Percentiles rank a stretch among this genome's conserved stretches.
These are phyloP conservation scores for Temnothorax nylanderi DNA, from an alignment of 1,140 invertebrate species.

Conservation along the genomic window DNA sequence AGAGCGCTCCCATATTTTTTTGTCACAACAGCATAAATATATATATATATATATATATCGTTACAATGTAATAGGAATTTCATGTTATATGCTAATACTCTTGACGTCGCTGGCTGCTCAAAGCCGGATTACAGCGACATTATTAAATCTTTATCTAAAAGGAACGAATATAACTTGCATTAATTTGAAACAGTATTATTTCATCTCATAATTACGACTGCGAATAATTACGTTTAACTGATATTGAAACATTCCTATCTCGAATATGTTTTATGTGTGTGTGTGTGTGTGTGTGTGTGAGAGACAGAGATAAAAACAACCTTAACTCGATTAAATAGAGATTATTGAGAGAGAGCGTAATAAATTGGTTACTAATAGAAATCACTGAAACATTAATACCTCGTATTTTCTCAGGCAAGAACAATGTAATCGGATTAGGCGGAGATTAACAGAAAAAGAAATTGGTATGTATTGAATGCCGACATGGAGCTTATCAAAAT, in stretches of 20 bases:
- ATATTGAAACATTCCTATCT: neutral
- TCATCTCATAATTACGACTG: neutral
- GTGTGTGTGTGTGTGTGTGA: neutral
- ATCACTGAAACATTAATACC: neutral
- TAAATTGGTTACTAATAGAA: neutral
- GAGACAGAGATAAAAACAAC: neutral
- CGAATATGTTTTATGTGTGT: neutral
- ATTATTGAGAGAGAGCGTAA: neutral
- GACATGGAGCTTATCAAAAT: constrained; percentile 30
- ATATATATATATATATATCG: neutral
- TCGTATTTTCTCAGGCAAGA: neutral
- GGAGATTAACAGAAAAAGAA: neutral
- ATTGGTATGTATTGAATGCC: neutral
- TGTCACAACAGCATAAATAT: neutral
- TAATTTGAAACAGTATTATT: neutral
- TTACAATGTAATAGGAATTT: neutral
- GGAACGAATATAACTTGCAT: too few species aligned
- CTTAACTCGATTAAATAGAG: neutral
- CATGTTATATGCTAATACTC: neutral
- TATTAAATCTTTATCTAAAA: constrained; percentile 24
- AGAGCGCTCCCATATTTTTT: neutral
- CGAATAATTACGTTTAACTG: neutral
- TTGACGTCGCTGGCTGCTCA: neutral
- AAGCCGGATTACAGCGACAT: neutral
- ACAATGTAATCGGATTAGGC: neutral